Evolutionary conservation across 2,113 vertebrate genomes (phyloP), one percentile per base, ranked within the genome.

Genomic region (Coptodon bakossiorum): DNA sequence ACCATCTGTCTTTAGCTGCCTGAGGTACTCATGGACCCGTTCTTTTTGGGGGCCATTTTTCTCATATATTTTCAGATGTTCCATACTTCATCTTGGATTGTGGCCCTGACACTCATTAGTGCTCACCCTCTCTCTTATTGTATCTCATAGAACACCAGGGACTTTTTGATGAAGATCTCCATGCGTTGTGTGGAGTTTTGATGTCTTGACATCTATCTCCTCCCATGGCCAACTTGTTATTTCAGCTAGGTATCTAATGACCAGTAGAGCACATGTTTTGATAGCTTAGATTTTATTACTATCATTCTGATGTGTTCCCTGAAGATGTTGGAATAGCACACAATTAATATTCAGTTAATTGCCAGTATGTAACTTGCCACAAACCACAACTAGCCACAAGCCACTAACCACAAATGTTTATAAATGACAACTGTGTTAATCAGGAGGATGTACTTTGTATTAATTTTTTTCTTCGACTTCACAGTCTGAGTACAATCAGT

Each of bases 381-480:
- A 7, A 22, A 22, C 22, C 22, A 22, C 22, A 22, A 22, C 22
- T 22, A 22, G 22, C 22, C 22, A 22, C 22, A 22, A 22, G 22
- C 22, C 22, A 22, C 22, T 16, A 78, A 78, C 27, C 27, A 50
- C 9, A 78, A 50, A n/a, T 31, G 16, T 19, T 52, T 78, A 31
- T 50, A 48, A 54, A 54, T 54, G 78, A 63, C 50, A 53, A 19
- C 43, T 27, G 38, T 6, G 11, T 24, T 12, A 66, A 63, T 80
- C 86, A 82, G 83, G 13, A 3, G 57, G n/a, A 81, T 80, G 48
- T 14, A 50, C 16, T 78, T 80, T 85, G 86, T 31, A 53, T 90
- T 80, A 63, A 86, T 86, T 40, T 82, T 85, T 80, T 88, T 83
- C 81, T 84, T 84, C 52, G 81, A 87, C 80, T 76, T 81, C 45